Evolutionary conservation across 2,797 vertebrate genomes (phyloP), one percentile per base, ranked within the genome.

Genomic region (Falco novaeseelandiae): DNA sequence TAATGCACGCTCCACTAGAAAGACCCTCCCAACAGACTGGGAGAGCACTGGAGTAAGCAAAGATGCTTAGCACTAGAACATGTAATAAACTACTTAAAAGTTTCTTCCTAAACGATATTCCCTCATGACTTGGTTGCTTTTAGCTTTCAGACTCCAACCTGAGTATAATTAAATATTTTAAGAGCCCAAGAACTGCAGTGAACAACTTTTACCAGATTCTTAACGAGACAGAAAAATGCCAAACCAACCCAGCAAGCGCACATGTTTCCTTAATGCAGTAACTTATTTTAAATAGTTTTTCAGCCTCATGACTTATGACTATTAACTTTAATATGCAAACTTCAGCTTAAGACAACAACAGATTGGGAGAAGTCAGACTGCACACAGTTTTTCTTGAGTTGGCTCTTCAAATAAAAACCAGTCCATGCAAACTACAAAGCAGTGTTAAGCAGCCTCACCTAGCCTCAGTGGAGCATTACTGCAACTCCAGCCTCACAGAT

Each of bases 101-200:
- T 54, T 87, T 58, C 67, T 92, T 90, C 62, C 66, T 65, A 84
- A 62, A 84, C 49, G 2, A 73, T 32, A 78, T 57, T 83, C 58
- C 55, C 66, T 66, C 6, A 9, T 19, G 11, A 95, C 19, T 89
- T 26, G 17, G 21, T 44, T 81, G 40, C 30, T 91, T 89, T 91
- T 79, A 66, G 66, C 57, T 95, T 94, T 84, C 74, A 73, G 27
- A 46, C 66, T 89, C 83, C 65, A 85, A 59, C 62, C 58, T 81
- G 58, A 55, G 62, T 90, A 83, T 55, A 96, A 95, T 82, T 48
- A n/a, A 66, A 66, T 42, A 30, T 77, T 67, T 65, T 80, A 19
- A 95, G 32, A 73, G 62, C 30, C 44, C 62, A 63, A 85, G 80
- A 94, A 44, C 21, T 87, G 8, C 54, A 77, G 70, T 49, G 32